Evolutionary conservation across 2,113 vertebrate species (phyloP).

Genomic region (Pristiophorus japonicus): DNA sequence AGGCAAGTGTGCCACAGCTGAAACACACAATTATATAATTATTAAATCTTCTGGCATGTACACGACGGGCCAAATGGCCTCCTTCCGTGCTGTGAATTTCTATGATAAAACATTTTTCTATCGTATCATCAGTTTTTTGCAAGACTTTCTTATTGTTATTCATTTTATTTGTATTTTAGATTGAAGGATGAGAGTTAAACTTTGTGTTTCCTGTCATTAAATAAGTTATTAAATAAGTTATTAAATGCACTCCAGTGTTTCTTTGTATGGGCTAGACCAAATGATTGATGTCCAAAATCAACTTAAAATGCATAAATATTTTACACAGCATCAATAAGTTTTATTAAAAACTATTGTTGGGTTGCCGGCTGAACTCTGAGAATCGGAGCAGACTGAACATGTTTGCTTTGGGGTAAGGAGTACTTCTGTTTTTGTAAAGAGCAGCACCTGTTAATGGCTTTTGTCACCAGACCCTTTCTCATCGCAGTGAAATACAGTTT

Average conservation of each 20-base stretch:
- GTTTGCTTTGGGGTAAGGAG: not conserved
- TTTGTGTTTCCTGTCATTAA: slow-evolving; percentile 8
- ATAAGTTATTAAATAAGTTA: not conserved
- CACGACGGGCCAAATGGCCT: too few species aligned
- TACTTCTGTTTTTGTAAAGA: not conserved
- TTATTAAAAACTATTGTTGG: not conserved
- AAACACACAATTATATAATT: too few species aligned
- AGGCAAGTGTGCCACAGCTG: too few species aligned
- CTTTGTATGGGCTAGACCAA: not conserved
- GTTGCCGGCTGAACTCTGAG: not conserved
- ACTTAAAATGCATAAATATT: not conserved
- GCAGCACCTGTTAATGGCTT: not conserved
- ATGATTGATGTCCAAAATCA: not conserved
- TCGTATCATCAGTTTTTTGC: not conserved
- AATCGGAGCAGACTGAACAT: not conserved
- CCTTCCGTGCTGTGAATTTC: too few species aligned
- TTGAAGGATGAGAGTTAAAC: not conserved
- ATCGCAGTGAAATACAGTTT: not conserved
- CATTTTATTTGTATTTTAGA: not conserved
- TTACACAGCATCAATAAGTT: not conserved
- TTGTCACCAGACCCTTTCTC: not conserved
- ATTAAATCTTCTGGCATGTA: too few species aligned
- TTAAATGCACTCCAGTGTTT: not conserved
- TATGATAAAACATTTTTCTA: not conserved
- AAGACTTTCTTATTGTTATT: not conserved